Evolutionary conservation across 2,797 vertebrate genomes (phyloP), one percentile per base, ranked within the genome.

Genomic region (Sus cebifrons): DNA sequence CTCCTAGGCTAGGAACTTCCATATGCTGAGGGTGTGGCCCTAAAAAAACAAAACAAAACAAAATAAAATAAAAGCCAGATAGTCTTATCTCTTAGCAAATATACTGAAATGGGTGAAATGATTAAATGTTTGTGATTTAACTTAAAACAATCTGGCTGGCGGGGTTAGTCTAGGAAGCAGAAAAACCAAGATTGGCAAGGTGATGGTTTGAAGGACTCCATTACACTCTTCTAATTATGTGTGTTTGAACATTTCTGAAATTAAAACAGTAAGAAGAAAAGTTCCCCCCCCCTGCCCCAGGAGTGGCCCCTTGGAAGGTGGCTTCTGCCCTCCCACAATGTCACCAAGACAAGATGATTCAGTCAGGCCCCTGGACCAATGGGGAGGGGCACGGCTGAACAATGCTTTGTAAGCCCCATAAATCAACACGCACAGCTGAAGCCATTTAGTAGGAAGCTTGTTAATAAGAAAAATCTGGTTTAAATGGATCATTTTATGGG

Each of bases 401-500:
- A 67, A 40, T 10, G 58, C 58, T 90, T 79, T 77, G 74, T 67
- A 32, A 89, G 71, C 14, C 68, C 85, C 40, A 74, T 96, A 97
- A 98, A 96, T 73, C 36, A 97, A 93, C 92, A 96, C 97, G 96
- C 62, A 88, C 95, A 98, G 95, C 95, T 97, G 97, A 98, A 98
- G 58, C 15, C 65, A 79, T 90, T 98, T 98, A 98, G 84, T 62
- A 92, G 94, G 84, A 95, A 93, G 71, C 87, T 94, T 88, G 84
- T 90, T 98, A 97, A 98, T 75, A 98, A 97, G 98, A 97, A 98
- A 97, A 98, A 96, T 93, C 95, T 98, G 96, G 70, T 92, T 95
- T 98, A 97, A 98, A 98, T 65, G 89, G 86, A 90, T 97, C 97
- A 95, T 98, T 98, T 98, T 98, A 97, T 95, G 98, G 92, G 73